Evolutionary conservation across 1,140 invertebrate genomes (phyloP), one percentile per base, ranked within the genome.

Genomic region (Zaprionus ghesquierei): DNA sequence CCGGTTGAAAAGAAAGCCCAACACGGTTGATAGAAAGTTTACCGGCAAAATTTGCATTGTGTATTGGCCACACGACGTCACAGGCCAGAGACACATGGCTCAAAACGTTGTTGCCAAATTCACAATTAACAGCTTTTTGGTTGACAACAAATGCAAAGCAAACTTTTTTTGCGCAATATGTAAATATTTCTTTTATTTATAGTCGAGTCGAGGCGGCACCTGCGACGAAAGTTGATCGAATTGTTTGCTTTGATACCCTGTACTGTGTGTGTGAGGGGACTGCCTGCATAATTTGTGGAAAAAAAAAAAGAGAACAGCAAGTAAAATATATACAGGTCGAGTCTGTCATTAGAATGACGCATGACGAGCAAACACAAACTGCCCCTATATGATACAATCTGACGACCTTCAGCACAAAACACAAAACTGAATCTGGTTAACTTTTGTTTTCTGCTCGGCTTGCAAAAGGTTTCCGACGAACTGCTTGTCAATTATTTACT

Each of bases 1-100:
- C 55, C 64, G 75, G 75, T 38, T 35, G 61, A 82, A 89, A 79
- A 89, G 82, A 87, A 87, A 87, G 84, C 82, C 68, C 46, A 58
- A 27, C 33, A 13, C 29, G 8, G n/a, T 41, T 44, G 8, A 66
- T 79, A 87, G 86, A 86, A 87, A 87, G 86, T 86, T 79, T 69
- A 58, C 65, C 73, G 54, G 71, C 69, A 33, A 69, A 69, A 86
- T 86, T 86, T 86, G 79, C 84, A 87, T 87, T 73, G 49, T 68
- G 54, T 76, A 70, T 87, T 81, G 64, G 82, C 51, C 64, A 53
- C 60, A 69, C 75, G 61, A 78, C 81, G 79, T 87, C 78, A 76
- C 77, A 41, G 35, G 2, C 35, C n/a, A 5, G 60, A 62, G 46
- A 63, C 15, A 33, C 35, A 46, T 22, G 62, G 44, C 41, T 6